Conservation (phyloP, 2,797 vertebrate genomes). For the Galagoides demidoff region DNA sequence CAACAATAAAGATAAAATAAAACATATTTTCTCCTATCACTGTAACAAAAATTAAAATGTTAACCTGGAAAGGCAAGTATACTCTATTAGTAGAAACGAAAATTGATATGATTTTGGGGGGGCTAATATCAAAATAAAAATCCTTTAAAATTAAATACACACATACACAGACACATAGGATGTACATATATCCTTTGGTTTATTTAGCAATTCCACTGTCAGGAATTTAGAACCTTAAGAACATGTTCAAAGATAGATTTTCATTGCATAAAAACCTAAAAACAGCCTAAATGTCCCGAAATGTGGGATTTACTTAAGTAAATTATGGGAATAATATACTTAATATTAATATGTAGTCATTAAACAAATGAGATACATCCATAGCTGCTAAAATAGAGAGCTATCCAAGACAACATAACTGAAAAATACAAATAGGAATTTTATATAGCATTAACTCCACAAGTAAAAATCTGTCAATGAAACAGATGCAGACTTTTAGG, state of each 20-base stretch:
- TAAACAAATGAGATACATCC: slow-evolving; percentile 21
- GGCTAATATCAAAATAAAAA: background rate
- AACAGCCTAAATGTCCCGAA: background rate
- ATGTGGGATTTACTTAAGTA: slow-evolving; percentile 33
- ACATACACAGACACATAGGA: background rate
- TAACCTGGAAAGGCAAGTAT: background rate
- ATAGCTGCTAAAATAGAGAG: background rate
- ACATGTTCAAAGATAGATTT: slow-evolving; percentile 20
- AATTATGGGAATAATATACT: background rate
- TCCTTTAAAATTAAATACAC: background rate
- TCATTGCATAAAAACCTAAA: slow-evolving; percentile 4
- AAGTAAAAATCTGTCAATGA: slow-evolving; percentile 11
- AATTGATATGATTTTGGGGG: slow-evolving; percentile 33
- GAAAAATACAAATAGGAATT: slow-evolving; percentile 4
- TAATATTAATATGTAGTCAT: background rate
- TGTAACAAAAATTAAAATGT: slow-evolving; percentile 40
- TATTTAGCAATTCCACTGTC: background rate
- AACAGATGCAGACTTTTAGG: background rate
- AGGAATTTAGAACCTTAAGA: slow-evolving; percentile 15
- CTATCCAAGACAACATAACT: slow-evolving; percentile 14
- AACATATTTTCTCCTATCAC: background rate
- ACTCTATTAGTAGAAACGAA: background rate
- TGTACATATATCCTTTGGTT: background rate
- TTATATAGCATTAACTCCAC: background rate
- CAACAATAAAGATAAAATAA: background rate